Evolutionary conservation across 2,888 invertebrate species (phyloP).

Genomic region (Pristionchus arcanus): DNA sequence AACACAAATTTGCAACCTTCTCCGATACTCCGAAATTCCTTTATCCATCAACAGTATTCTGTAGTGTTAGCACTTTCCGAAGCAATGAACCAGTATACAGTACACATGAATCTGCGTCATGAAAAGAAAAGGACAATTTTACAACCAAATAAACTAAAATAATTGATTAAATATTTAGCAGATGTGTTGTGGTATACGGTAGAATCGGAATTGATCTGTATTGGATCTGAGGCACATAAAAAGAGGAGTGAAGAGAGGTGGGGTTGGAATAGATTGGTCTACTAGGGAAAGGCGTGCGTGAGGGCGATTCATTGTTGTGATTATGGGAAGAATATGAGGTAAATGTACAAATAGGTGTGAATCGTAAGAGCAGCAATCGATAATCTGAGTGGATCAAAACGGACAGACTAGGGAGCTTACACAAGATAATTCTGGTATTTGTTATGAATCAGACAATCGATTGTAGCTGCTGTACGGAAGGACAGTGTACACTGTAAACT

Average conservation of each 20-base stretch:
- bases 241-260: constrained; percentile 26
- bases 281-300: constrained; percentile 35
- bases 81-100: constrained; percentile 40
- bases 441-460: constrained; percentile 45
- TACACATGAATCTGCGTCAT: constrained; percentile 49
- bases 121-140: constrained; percentile 12
- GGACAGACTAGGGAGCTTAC: constrained; percentile 3
- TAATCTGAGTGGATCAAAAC: constrained; percentile 25
- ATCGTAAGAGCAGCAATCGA: constrained; percentile 34
- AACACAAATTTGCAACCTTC: not conserved
- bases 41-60: constrained; percentile 35
- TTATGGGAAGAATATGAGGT: constrained; percentile 5
- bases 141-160: constrained; percentile 45
- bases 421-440: not conserved
- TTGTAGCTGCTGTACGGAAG: not conserved
- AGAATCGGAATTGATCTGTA: constrained; percentile 32
- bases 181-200: constrained; percentile 37
- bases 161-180: constrained; percentile 34
- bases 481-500: constrained; percentile 2
- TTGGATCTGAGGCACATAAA: constrained; percentile 32
- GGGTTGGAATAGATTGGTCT: constrained; percentile 28
- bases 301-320: constrained; percentile 23
- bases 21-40: not conserved
- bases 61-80: constrained; percentile 44
- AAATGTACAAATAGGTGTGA: constrained; percentile 40